Percentiles rank a stretch among this genome's conserved stretches.
These are phyloP conservation scores for Heliconius melpomene DNA, from an alignment of 1,140 invertebrate species.

Conservation along the genomic window DNA sequence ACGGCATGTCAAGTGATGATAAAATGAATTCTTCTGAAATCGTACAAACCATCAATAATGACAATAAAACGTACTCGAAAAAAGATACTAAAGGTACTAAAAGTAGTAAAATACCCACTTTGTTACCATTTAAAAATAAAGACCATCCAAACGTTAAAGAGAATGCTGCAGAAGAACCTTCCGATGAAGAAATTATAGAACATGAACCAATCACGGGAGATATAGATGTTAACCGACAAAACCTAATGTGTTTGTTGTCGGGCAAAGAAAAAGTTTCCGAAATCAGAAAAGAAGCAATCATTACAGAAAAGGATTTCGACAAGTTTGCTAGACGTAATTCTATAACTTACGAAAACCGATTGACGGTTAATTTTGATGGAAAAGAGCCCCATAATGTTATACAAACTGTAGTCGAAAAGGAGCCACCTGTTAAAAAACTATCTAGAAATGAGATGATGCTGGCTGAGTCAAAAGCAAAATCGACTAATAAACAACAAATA, in stretches of 20 bases:
- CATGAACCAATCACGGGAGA: conserved; percentile 72
- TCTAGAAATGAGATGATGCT: conserved; percentile 59
- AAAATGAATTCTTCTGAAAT: conserved; percentile 51
- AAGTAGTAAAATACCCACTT: conserved; percentile 48
- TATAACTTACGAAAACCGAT: conserved; percentile 67
- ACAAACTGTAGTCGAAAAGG: conserved; percentile 64
- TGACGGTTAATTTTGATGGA: conserved; percentile 68
- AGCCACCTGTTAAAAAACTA: conserved; percentile 54
- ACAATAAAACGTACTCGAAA: conserved; percentile 13
- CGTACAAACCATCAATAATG: conserved; percentile 45
- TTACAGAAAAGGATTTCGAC: conserved; percentile 78
- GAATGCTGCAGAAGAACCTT: conserved; percentile 51
- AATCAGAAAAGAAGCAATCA: conserved; percentile 60
- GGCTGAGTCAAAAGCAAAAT: conserved; percentile 57
- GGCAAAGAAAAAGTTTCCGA: conserved; percentile 47
- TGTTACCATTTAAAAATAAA: conserved; percentile 53
- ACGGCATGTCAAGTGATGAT: conserved; percentile 63
- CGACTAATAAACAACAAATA: conserved; percentile 51
- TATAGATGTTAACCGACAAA: conserved; percentile 53
- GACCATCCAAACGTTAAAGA: conserved; percentile 50
- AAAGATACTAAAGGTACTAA: conserved; percentile 4
- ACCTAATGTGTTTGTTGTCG: conserved; percentile 37
- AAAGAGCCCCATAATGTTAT: conserved; percentile 65
- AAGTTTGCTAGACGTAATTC: conserved; percentile 77
- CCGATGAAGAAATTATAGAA: conserved; percentile 72